Evolutionary conservation across 2,888 invertebrate genomes (phyloP), one percentile per base, ranked within the genome.

Genomic region (Cryptocheilus praepositus): DNA sequence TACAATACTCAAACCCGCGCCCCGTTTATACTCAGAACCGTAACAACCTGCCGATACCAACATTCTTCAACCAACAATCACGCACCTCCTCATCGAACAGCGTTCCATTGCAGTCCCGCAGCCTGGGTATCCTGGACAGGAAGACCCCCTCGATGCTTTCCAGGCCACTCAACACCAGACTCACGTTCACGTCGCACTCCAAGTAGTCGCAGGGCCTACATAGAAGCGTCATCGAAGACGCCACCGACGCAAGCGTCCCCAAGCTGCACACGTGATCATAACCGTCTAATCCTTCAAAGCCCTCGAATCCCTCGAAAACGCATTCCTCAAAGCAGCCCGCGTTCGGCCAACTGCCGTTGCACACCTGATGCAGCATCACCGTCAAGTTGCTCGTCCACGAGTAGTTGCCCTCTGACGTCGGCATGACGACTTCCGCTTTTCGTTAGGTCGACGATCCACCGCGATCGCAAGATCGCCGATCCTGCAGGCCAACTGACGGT

Each of bases 121-220:
- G 69, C 44, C 70, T 71, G 7, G 83, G 71, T 54, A 85, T 76
- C 36, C 74, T 81, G 19, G 85, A 81, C 22, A 85, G 66, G 51
- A 85, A 85, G 43, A 81, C 74, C 5, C 84, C 83, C 69, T 85
- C 80, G 58, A 85, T 73, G 53, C 71, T 83, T 54, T 84, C 83
- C 22, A 85, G 62, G 3, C 83, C 83, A 19, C 77, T 80, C 52
- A 85, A 71, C 0, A 84, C 68, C 56, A 85, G 67, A 15, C 85
- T 83, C n/a, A 84, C 76, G 56, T 85, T 85, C 16, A 76, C 67
- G 52, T 81, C 79, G 60, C 85, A 85, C 16, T 55, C 71, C 18
- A 70, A 62, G n/a, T 80, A 75, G 61, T 85, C 82, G 64, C 85
- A 85, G 3, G 85, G 83, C 25, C 72, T 77, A 64, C 85, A 85